Evolutionary conservation across 2,888 invertebrate genomes (phyloP), one percentile per base, ranked within the genome.

Genomic region (Xestia rhomboidea): DNA sequence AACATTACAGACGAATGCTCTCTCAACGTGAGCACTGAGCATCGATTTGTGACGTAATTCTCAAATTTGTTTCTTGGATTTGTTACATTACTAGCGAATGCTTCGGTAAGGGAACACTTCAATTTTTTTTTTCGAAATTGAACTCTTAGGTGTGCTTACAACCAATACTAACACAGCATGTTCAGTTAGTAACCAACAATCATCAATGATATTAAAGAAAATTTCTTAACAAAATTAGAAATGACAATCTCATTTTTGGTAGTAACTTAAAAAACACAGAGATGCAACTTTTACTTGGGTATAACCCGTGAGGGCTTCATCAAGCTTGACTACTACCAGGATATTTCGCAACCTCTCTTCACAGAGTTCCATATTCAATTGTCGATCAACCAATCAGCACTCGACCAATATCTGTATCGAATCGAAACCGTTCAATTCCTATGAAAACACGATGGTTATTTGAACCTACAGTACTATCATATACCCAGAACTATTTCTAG

Each of bases 361-460:
- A 18, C 8, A 24, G 44, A 79, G 44, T n/a, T 51, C 44, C 18
- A 62, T 27, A 34, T 62, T 79, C 34, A 38, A 68, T 27, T 27
- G 44, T 18, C 44, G 1, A 38, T 21, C 41, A 79, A 24, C 51
- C 62, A 79, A 79, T 62, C 51, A 54, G n/a, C 10, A 18, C 15
- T 11, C 8, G 5, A 13, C 27, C 77, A 54, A 54, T 76, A 76
- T 44, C 76, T 54, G 51, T 54, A 54, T 64, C 34, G 77, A 77
- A 69, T 79, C 30, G 51, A 79, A 78, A 79, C 21, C 46, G 10
- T 54, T 51, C 77, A 4, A 68, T 24, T 38, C 8, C 27, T n/a
- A 69, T 63, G 51, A 51, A 54, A 63, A 54, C 27, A 68, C 11
- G 5, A 24, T n/a, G 38, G 46, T 41, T 68, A 63, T 51, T 77